Base-by-base conservation (phyloP, 2,797 vertebrate species). In the Gorsachius magnificus region DNA sequence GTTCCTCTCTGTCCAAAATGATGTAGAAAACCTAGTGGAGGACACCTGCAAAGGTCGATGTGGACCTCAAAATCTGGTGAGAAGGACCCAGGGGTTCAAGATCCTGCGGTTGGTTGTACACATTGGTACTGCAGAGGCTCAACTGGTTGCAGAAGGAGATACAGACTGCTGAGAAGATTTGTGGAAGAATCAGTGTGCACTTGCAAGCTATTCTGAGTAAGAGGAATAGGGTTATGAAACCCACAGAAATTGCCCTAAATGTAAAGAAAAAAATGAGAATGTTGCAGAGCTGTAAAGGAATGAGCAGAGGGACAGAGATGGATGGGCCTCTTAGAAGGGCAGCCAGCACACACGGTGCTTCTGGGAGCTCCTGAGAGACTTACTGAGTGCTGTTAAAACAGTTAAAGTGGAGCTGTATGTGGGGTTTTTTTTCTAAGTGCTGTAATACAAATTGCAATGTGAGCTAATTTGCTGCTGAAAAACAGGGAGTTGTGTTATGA, bases 381-480 rank as follows among this genome's bases (percentile, higher is more conserved):
- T n/a, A 68, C 75, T 91, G 91, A 97, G 96, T 92, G 89, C 95
- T 94, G 89, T 54, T 96, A 92, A 87, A 96, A 94, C 79, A 91
- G 89, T 95, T 93, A 87, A 87, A 94, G 92, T 93, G 79, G 64
- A 93, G 45, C 68, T 79, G 92, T 80, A 92, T 94, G 87, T 85
- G 68, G 50, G 77, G 87, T 93, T 87, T 93, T 87, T 92, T 92
- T 69, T 0, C 64, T 92, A 75, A 90, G 92, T 72, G 90, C 90
- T 28, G 5, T 79, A 94, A 91, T 89, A 95, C 82, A 94, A 93
- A 96, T 95, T 91, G 92, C 94, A 77, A 92, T 91, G 61, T 85
- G 92, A 93, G 92, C 82, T 96, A 96, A 96, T 96, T 95, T 96
- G 95, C 33, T 1, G 41, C 76, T 91, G 92, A 92, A 96, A 93